Percentiles rank a stretch among this genome's conserved stretches.
Conservation (phyloP, 2,888 invertebrate species). For the Drosophila neotestacea region DNA sequence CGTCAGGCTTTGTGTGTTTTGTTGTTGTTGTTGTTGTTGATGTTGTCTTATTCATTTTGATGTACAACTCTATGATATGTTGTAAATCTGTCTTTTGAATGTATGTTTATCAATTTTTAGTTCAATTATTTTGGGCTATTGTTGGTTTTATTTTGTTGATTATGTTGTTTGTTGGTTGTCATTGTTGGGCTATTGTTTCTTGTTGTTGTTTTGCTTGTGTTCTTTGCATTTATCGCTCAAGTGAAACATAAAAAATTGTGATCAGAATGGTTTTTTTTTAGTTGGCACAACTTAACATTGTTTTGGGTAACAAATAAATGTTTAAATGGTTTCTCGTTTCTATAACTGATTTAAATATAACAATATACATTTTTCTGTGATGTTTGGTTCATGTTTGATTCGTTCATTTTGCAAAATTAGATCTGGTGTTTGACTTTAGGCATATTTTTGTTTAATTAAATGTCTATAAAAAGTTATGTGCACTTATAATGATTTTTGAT, state of each 20-base stretch:
- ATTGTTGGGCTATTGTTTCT: constrained; percentile 71
- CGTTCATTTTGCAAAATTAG: constrained; percentile 29
- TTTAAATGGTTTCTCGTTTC: constrained; percentile 54
- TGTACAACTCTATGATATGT: constrained; percentile 29
- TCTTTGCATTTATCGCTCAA: constrained; percentile 70
- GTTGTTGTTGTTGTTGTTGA: constrained; percentile 31
- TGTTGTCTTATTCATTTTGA: constrained; percentile 38
- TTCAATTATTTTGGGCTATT: constrained; percentile 81
- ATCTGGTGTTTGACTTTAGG: constrained; percentile 46
- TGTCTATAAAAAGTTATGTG: constrained; percentile 67
- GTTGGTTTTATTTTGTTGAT: constrained; percentile 53
- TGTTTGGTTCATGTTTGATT: constrained; percentile 39
- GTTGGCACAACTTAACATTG: constrained; percentile 59
- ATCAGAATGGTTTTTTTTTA: constrained; percentile 41
- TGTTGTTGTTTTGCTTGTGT: constrained; percentile 52
- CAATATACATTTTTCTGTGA: constrained; percentile 28
- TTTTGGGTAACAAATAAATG: constrained; percentile 9
- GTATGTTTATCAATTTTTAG: constrained; percentile 67
- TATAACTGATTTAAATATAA: constrained; percentile 37
- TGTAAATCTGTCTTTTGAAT: constrained; percentile 24
- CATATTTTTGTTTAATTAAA: constrained; percentile 39
- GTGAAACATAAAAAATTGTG: constrained; percentile 45
- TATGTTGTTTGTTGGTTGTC: constrained; percentile 46
- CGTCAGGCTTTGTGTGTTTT: constrained; percentile 86
- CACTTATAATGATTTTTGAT: constrained; percentile 78